Percentiles rank a stretch among this genome's conserved stretches.
These are phyloP conservation scores for Hyperoplus lanceolatus DNA, from an alignment of 2,797 vertebrate species.

Conservation along the genomic window DNA sequence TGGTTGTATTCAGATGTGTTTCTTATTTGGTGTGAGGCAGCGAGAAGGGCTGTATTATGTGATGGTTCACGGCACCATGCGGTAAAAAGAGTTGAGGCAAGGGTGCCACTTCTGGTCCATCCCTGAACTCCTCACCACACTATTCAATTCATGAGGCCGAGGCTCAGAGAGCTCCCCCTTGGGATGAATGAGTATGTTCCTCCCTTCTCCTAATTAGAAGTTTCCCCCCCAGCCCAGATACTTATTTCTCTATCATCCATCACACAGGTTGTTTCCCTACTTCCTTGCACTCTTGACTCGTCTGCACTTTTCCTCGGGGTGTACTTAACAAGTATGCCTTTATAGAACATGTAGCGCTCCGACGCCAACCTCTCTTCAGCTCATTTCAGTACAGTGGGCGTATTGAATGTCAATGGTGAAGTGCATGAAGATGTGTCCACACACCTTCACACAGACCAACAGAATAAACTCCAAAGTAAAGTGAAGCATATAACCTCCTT, in stretches of 20 bases:
- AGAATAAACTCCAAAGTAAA: conserved; percentile 51
- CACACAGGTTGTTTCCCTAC: conserved; percentile 71
- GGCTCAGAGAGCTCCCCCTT: conserved; percentile 63
- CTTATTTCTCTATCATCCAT: conserved; percentile 80
- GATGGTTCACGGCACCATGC: conserved; percentile 66
- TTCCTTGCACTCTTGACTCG: conserved; percentile 49
- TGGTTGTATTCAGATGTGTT: conserved; percentile 75
- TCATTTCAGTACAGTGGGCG: conserved; percentile 52
- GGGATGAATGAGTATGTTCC: conserved; percentile 71
- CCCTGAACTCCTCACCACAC: conserved; percentile 74
- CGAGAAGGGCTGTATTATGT: conserved; percentile 80
- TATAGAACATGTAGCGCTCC: conserved; percentile 55
- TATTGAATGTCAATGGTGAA: conserved; percentile 61
- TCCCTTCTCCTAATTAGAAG: conserved; percentile 78
- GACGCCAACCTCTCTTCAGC: conserved; percentile 38
- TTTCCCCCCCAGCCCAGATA: conserved; percentile 75
- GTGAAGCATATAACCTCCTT: conserved; percentile 46
- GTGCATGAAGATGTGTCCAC: conserved; percentile 52
- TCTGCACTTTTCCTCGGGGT: conserved; percentile 48
- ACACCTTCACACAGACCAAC: conserved; percentile 51
- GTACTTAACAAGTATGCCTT: conserved; percentile 69
- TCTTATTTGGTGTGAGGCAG: conserved; percentile 64
- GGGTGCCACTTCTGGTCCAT: conserved; percentile 80
- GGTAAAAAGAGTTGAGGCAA: conserved; percentile 69
- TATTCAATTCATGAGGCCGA: conserved; percentile 78